Percentiles rank a stretch among this genome's conserved stretches.
Evolutionary conservation across 2,888 invertebrate species (phyloP).

Genomic region (Ectobius pallidus): DNA sequence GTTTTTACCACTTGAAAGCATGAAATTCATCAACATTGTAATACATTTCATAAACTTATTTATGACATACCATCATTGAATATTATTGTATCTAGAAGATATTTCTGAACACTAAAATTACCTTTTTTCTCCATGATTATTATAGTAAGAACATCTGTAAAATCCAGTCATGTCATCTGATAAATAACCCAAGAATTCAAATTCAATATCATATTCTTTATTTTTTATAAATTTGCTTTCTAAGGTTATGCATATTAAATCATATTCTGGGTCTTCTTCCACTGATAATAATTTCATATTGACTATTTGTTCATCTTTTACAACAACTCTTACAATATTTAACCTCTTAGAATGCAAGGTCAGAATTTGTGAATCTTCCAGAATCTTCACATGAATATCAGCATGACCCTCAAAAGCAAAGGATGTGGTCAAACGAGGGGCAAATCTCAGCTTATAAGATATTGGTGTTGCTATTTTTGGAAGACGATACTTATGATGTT

Average conservation of each 20-base stretch:
- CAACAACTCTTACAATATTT: constrained; percentile 47
- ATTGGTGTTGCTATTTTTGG: not conserved
- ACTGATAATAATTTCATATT: not conserved
- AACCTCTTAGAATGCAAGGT: constrained; percentile 59
- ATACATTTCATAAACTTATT: not conserved
- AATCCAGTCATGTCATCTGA: constrained; percentile 65
- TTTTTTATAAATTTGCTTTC: not conserved
- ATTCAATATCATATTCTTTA: not conserved
- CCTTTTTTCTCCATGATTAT: constrained; percentile 61
- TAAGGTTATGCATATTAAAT: not conserved
- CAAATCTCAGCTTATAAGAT: not conserved
- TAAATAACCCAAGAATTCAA: constrained; percentile 55
- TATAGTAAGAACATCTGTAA: constrained; percentile 61
- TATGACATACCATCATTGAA: not conserved
- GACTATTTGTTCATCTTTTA: not conserved
- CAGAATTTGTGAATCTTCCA: constrained; percentile 51
- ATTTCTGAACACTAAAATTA: constrained; percentile 54
- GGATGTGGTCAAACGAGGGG: not conserved
- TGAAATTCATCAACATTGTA: not conserved
- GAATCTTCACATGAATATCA: constrained; percentile 54
- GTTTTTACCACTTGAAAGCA: not conserved
- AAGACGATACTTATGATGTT: too few relatives aligned
- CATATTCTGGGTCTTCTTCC: not conserved
- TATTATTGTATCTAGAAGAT: too few relatives aligned
- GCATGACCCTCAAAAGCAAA: constrained; percentile 48